phyloP scores from a whole-genome alignment of 2,797 vertebrate genomes.

The Otolemur crassicaudatus region DNA sequence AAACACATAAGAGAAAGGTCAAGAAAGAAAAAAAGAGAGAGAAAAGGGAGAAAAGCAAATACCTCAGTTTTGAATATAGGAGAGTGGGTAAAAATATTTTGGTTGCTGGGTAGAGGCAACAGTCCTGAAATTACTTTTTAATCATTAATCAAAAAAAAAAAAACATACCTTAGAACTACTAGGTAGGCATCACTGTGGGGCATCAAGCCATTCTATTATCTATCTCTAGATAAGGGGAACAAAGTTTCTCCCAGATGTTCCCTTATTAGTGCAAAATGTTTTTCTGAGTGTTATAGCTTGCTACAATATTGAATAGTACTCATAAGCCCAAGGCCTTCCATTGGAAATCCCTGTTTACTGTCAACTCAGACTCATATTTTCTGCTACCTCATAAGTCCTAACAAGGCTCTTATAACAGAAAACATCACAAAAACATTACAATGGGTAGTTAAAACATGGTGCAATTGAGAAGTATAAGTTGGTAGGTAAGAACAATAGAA shows the following conservation, averaged over 20 bases:
- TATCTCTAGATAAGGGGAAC: not conserved
- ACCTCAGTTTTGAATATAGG: not conserved
- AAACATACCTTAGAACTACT: not conserved
- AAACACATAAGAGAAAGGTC: not conserved
- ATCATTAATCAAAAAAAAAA: not conserved
- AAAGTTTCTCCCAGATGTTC: not conserved
- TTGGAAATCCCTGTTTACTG: not conserved
- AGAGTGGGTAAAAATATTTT: not conserved
- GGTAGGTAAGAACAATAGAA: not conserved
- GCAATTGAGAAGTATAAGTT: not conserved
- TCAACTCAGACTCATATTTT: not conserved
- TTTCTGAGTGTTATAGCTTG: not conserved
- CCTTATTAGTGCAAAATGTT: not conserved
- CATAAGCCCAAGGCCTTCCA: not conserved
- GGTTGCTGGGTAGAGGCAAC: not conserved
- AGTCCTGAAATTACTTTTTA: not conserved
- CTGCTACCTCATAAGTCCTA: not conserved
- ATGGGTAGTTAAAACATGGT: not conserved
- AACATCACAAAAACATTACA: not conserved
- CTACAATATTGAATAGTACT: not conserved
- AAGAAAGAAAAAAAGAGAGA: not conserved
- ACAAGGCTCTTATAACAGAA: conserved; percentile 6
- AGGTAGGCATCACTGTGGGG: not conserved
- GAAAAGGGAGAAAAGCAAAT: not conserved
- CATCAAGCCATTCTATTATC: not conserved